phyloP scores from a whole-genome alignment of 2,888 invertebrate genomes.

The Disparrhopalites patrizii region DNA sequence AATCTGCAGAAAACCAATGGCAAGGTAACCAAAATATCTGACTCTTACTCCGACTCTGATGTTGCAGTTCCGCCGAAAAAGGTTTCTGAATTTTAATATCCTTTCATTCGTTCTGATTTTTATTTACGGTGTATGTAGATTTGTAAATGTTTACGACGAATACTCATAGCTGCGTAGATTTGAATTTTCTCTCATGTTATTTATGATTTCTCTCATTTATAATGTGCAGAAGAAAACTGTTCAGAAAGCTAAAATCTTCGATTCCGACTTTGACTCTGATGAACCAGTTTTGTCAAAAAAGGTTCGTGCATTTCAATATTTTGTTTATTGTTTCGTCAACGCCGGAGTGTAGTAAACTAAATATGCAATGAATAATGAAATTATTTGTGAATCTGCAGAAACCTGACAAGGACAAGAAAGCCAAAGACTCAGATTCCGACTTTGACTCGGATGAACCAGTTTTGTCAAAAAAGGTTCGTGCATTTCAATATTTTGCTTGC shows the following conservation, averaged over 20 bases:
- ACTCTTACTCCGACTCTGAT: slow-evolving; percentile 8
- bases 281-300: background rate
- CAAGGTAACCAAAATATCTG: background rate
- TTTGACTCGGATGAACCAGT: background rate
- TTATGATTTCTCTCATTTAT: no score
- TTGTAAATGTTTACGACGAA: background rate
- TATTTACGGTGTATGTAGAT: background rate
- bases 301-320: background rate
- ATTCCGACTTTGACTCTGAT: background rate
- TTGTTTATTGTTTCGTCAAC: background rate
- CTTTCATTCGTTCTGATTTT: background rate
- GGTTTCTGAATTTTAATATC: no score
- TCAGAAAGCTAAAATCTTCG: background rate
- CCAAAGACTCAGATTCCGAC: background rate
- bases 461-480: background rate
- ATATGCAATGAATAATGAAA: no score
- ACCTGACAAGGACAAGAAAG: background rate
- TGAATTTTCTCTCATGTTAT: no score
- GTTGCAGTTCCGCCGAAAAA: slow-evolving; percentile 15
- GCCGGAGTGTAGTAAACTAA: no score
- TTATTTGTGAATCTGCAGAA: slow-evolving; percentile 3
- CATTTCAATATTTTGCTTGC: background rate
- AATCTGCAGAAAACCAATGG: no score
- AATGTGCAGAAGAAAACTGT: background rate
- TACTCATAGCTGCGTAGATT: background rate